A percentile compares a stretch with the other conserved stretches of the same genome.
phyloP scores from a whole-genome alignment of 1,140 invertebrate genomes.

The Procambarus clarkii region DNA sequence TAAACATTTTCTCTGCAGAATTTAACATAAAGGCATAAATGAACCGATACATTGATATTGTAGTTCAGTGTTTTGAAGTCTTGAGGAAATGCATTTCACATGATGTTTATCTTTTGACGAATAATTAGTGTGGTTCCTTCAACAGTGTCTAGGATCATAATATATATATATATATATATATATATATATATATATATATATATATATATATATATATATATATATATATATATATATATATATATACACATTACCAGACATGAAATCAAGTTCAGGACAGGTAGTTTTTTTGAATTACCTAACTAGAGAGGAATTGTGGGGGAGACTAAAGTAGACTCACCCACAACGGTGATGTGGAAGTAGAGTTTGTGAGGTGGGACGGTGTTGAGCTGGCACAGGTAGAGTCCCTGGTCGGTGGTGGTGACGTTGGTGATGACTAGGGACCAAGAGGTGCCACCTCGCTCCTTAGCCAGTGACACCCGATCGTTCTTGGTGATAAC shows the following conservation, averaged over 20 bases:
- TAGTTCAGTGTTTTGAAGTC: no score
- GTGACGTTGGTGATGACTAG: neutral
- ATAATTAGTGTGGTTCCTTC: no score
- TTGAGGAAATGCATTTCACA: no score
- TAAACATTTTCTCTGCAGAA: no score
- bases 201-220: neutral
- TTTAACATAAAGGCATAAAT: no score
- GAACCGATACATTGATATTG: no score
- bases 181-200: neutral
- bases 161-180: neutral
- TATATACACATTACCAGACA: neutral
- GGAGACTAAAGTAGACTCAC: neutral
- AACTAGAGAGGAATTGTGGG: no score
- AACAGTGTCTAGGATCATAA: neutral
- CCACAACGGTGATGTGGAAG: neutral
- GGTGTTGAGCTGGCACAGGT: neutral
- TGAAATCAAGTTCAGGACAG: neutral
- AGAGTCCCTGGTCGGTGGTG: neutral
- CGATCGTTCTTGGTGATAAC: conserved; percentile 39
- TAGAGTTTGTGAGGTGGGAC: neutral
- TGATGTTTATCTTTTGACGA: no score
- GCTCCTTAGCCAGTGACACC: conserved; percentile 22
- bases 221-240: neutral
- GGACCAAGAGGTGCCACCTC: neutral
- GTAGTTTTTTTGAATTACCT: neutral